These are phyloP conservation scores for Galbula dea DNA, from an alignment of 2,113 vertebrate genomes.

Conservation along the genomic window DNA sequence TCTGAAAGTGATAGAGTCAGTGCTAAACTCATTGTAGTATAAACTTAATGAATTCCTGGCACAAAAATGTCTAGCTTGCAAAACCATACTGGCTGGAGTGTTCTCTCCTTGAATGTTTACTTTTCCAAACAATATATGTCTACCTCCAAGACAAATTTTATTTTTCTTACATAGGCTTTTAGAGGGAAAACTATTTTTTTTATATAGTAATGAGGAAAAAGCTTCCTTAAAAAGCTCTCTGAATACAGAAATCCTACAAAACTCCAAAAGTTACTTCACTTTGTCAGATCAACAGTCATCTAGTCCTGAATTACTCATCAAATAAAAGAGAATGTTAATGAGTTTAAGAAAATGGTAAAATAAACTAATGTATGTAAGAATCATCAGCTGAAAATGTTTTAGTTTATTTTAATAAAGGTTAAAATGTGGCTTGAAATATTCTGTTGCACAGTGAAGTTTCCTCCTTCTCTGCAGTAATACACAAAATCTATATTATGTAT, in stretches of 20 bases:
- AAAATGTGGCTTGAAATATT: neutral
- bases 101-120: neutral
- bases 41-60: neutral
- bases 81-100: neutral
- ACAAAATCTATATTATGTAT: neutral
- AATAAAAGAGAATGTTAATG: neutral
- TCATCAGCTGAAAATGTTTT: neutral
- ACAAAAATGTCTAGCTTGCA: neutral
- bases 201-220: neutral
- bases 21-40: neutral
- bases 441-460: neutral
- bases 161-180: accelerated
- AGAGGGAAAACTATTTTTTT: neutral
- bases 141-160: neutral
- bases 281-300: neutral
- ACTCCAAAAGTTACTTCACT: neutral
- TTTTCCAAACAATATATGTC: neutral
- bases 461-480: neutral
- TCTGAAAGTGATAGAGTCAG: neutral
- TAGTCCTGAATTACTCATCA: neutral
- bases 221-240: neutral
- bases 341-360: neutral
- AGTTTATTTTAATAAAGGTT: neutral
- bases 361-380: neutral
- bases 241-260: neutral